Base-by-base conservation (phyloP, 2,888 invertebrate genomes). In the Idaea dimidiata region DNA sequence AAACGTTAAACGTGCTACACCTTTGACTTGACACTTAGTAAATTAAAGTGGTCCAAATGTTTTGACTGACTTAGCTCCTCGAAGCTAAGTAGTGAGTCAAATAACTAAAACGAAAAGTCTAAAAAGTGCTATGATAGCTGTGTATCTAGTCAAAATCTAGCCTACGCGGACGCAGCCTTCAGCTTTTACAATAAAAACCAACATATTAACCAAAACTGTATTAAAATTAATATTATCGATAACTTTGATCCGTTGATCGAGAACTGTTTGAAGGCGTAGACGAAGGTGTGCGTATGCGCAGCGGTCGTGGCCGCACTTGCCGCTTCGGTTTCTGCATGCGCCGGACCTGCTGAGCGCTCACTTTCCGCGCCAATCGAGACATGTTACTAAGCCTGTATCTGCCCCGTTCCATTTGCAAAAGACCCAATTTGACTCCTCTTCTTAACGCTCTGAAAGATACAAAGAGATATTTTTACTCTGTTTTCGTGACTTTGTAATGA, bases 371-470 rank as follows among this genome's bases (percentile, higher is more conserved):
- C 18, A 82, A 56, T 0, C 71, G 64, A 0, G 80, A 80, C 72
- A 83, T 77, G 4, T 79, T 72, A 61, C 77, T 81, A 2, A 87
- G 75, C 2, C 84, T 77, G 65, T 84, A 88, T 10, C 88, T 80
- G 1, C 86, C 84, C 8, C 71, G 70, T 32, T 84, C 78, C 60
- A 72, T 67, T 62, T 79, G 78, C 10, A 87, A 69, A 5, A 87
- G 57, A 0, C 88, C 88, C 54, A 84, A 68, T 61, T 69, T 77
- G 0, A 84, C 84, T 8, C 86, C 87, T n/a, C 81, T 77, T 67
- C 82, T 87, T 56, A 88, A 66, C 1, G 86, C 82, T 66, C 87
- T 87, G 74, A 4, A 71, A 69, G 14, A 10, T 8, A 0, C 43
- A 43, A 14, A 8, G 3, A 14, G 6, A 43, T 43, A 43, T 43